Base-by-base conservation (phyloP, 2,888 invertebrate species). In the Tillus elongatus region DNA sequence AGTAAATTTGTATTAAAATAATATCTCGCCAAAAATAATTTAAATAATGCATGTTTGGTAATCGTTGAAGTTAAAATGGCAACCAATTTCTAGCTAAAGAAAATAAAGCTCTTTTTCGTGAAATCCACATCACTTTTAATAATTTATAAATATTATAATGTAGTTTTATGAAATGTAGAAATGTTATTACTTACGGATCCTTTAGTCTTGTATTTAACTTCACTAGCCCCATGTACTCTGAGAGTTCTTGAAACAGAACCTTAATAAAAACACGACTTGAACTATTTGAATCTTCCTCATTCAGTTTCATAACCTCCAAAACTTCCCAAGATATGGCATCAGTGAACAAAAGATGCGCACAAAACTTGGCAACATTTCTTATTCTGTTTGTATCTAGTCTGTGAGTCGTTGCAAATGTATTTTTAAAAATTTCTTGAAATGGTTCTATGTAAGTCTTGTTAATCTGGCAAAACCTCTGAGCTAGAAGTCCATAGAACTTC, bases 271-370 rank as follows among this genome's bases (percentile, higher is more conserved):
- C 93, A 48, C 98, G 74, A 59, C 93, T 92, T 0, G 96, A 93
- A 47, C 95, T 95, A 0, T 95, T 95, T 0, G 98, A 97, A 49
- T 97, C 96, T 41, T 96, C 91, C 66, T 98, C 96, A 52, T 92
- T 97, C 34, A 98, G 65, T 54, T 82, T 83, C 33, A 98, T 88
- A 53, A 85, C 84, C 10, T 82, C 79, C 45, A 98, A 62, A 1
- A 90, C 92, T 62, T 87, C 85, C 98, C 98, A 98, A 32, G 89
- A 82, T 35, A 98, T 95, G 0, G 97, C 92, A 64, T 98, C 97
- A 0, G 97, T 95, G 54, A 88, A 88, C 0, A 99, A 69, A 1
- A 98, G 72, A 70, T 98, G 97, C 0, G 92, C 91, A 66, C 96
- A 96, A 59, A 98, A 91, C 61, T 95, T 95, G 58, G 93, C 90